Evolutionary conservation across 2,888 invertebrate genomes (phyloP), one percentile per base, ranked within the genome.

Genomic region (Morpho deidamia): DNA sequence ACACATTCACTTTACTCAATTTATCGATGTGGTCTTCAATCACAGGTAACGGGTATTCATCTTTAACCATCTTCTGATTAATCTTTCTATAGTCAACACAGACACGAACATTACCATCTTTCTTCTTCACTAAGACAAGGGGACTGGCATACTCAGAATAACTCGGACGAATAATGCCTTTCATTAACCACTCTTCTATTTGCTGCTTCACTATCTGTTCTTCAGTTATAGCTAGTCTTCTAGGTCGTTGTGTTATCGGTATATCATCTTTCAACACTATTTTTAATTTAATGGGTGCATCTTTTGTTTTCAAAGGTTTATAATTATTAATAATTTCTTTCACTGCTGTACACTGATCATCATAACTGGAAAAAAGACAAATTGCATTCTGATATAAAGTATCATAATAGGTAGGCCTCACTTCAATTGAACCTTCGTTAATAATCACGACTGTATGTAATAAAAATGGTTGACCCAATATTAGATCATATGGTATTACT

Each of bases 71-170:
- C 37, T 37, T 37, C 37, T 37, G 37, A 10, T 9, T 83, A 1
- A 81, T 44, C 23, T 62, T 55, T 7, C 81, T 53, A 56, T 72
- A 85, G 54, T 83, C 79, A 0, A 82, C 64, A 56, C 81, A 82
- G 55, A 65, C 44, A 40, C 64, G 44, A 9, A 11, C 51, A 7
- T 9, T 7, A 7, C 63, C 63, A 59, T 63, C 58, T 44, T 63
- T 66, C 33, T 64, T 66, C 11, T 49, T 55, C 0, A 60, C 60
- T 8, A 63, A 23, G 2, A 64, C 63, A 2, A 65, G 39, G 3
- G 63, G 62, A 44, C 62, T 61, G 38, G 62, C 37, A 56, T 61
- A 63, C 33, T 64, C 63, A 7, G 60, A 63, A 47, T 38, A 56
- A 55, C 61, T 63, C 14, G 14, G 14, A 14, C 14, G 14, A 14